Evolutionary conservation across 2,797 vertebrate species (phyloP).

Genomic region (Microctenopoma steveboyesi): DNA sequence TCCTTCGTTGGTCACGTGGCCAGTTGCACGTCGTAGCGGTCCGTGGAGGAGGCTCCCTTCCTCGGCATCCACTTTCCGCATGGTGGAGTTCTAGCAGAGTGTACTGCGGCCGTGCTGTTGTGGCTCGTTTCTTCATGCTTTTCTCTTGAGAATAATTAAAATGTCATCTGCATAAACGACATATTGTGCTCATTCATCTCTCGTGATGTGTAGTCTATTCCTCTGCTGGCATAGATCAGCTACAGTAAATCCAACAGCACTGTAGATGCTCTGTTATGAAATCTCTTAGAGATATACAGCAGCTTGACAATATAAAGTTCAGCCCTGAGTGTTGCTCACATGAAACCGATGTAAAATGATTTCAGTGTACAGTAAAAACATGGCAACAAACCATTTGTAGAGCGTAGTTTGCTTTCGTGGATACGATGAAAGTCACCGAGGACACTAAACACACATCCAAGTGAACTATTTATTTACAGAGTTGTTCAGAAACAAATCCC

Average conservation of each 20-base stretch:
- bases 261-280: background rate
- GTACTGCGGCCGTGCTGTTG: background rate
- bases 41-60: too few relatives aligned
- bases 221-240: background rate
- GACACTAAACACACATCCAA: too few relatives aligned
- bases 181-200: background rate
- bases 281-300: too few relatives aligned
- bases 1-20: background rate
- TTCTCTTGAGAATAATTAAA: background rate
- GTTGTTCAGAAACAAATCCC: background rate
- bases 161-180: background rate
- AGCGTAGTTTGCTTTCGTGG: too few relatives aligned
- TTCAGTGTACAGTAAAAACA: too few relatives aligned
- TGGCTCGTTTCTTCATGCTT: background rate
- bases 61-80: slow-evolving; percentile 36
- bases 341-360: too few relatives aligned
- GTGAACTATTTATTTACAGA: too few relatives aligned
- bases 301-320: too few relatives aligned
- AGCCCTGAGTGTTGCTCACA: too few relatives aligned
- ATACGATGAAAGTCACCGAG: too few relatives aligned
- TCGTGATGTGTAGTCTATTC: background rate
- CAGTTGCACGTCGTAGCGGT: background rate
- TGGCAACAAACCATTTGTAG: too few relatives aligned
- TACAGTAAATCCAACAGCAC: background rate
- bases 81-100: slow-evolving; percentile 45